Evolutionary conservation across 2,888 invertebrate genomes (phyloP), one percentile per base, ranked within the genome.

Genomic region (Drosophila prostipennis): DNA sequence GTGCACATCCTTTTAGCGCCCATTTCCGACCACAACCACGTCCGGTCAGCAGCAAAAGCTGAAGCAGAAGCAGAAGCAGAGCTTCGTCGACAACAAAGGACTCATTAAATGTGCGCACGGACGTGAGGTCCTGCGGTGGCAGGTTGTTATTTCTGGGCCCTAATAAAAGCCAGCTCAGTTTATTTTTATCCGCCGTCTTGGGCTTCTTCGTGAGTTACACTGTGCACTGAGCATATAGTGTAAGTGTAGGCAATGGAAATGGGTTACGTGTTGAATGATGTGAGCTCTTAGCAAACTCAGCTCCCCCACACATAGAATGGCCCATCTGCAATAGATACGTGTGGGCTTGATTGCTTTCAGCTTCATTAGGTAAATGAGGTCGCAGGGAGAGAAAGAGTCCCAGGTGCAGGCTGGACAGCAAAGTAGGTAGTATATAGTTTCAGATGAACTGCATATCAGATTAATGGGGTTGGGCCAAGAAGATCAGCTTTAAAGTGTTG

Each of bases 21-120:
- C 78, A 82, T 78, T 87, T 87, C 86, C 84, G 86, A 74, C 87
- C 72, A 74, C 86, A 69, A 59, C 68, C 73, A 85, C 75, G 56
- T 84, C 88, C 88, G 84, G 86, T 78, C 82, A 73, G 71, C 84
- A 72, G 68, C 42, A 37, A 14, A 42, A 53, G 48, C 40, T 43
- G 61, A 46, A 45, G 49, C 34, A 53, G 61, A 46, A 63, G 49
- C 23, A 70, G 59, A 60, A 76, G 74, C 52, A 65, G 52, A 45
- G 43, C 70, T 52, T 39, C 49, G 19, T 19, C 42, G 51, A 37
- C 73, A 64, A 54, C 72, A 77, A 82, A 77, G 55, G 70, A 58
- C 84, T 87, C 87, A 82, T 82, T 87, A 82, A 83, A 80, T 70
- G 84, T 80, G 69, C 54, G 59, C 72, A 72, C 46, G 67, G 71